phyloP scores from a whole-genome alignment of 2,113 vertebrate genomes.

The Sylvilagus bachmani region DNA sequence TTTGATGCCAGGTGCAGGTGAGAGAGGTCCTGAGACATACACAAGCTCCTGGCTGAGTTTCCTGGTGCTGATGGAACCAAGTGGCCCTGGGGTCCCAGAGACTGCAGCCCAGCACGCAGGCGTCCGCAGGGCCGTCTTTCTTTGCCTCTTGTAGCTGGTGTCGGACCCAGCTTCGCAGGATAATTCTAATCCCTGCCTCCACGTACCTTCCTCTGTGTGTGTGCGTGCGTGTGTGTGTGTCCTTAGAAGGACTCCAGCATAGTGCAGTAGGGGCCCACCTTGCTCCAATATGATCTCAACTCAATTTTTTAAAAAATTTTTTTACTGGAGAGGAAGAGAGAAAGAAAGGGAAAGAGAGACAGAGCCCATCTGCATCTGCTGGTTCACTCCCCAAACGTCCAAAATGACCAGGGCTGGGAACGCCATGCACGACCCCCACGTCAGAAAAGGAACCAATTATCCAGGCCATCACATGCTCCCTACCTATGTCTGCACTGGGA shows the following conservation, averaged over 20 bases:
- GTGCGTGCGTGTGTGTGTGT: neutral
- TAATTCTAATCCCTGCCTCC: neutral
- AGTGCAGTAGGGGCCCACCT: neutral
- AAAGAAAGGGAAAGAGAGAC: too few species aligned
- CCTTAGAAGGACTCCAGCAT: neutral
- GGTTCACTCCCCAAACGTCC: too few species aligned
- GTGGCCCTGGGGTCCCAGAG: neutral
- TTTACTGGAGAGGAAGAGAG: too few species aligned
- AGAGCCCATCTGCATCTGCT: too few species aligned
- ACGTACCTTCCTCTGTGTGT: neutral
- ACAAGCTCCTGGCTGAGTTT: accelerated
- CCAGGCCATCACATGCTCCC: too few species aligned
- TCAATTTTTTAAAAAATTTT: too few species aligned
- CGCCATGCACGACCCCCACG: too few species aligned
- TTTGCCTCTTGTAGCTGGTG: neutral
- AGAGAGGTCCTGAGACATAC: neutral
- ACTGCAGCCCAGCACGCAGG: neutral
- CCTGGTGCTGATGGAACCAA: neutral
- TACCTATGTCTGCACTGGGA: too few species aligned
- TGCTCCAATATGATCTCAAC: neutral
- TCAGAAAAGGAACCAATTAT: too few species aligned
- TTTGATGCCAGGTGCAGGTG: neutral
- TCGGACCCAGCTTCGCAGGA: neutral
- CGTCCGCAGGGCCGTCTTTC: neutral
- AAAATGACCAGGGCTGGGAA: too few species aligned